A percentile compares a stretch with the other conserved stretches of the same genome.
Evolutionary conservation across 1,140 invertebrate species (phyloP).

Genomic region (Hycleus phaleratus): DNA sequence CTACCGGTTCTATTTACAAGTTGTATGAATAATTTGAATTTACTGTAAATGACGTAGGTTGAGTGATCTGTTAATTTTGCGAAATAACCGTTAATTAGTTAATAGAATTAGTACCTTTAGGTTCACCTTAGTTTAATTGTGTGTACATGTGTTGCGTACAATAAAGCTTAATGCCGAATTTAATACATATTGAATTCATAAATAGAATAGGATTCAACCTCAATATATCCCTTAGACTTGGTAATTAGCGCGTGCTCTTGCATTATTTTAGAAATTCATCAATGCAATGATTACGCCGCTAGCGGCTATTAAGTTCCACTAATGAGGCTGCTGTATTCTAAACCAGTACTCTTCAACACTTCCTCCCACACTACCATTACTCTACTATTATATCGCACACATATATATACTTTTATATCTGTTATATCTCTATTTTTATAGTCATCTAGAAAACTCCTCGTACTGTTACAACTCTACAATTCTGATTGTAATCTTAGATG

Average conservation of each 20-base stretch:
- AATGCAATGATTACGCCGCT: constrained; percentile 24
- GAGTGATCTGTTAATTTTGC: constrained; percentile 9
- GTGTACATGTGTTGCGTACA: no score
- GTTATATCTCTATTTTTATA: background rate
- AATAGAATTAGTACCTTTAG: constrained; percentile 6
- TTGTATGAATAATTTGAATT: no score
- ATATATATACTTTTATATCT: background rate
- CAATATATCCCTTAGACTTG: no score
- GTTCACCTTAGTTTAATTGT: no score
- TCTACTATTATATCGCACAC: background rate
- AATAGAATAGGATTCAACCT: no score
- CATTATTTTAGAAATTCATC: constrained; percentile 28
- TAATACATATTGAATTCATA: no score
- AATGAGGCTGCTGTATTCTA: constrained; percentile 29
- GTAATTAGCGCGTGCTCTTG: constrained; percentile 25
- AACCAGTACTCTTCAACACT: background rate
- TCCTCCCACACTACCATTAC: constrained; percentile 2
- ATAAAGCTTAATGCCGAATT: no score
- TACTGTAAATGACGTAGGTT: background rate
- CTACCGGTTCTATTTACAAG: no score
- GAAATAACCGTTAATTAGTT: constrained; percentile 12
- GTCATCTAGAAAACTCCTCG: background rate
- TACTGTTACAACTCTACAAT: constrained; percentile 1
- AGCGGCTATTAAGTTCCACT: constrained; percentile 20
- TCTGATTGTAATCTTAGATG: constrained; percentile 23